These are phyloP conservation scores for Agrochola macilenta DNA, from an alignment of 2,888 invertebrate genomes.

Conservation along the genomic window DNA sequence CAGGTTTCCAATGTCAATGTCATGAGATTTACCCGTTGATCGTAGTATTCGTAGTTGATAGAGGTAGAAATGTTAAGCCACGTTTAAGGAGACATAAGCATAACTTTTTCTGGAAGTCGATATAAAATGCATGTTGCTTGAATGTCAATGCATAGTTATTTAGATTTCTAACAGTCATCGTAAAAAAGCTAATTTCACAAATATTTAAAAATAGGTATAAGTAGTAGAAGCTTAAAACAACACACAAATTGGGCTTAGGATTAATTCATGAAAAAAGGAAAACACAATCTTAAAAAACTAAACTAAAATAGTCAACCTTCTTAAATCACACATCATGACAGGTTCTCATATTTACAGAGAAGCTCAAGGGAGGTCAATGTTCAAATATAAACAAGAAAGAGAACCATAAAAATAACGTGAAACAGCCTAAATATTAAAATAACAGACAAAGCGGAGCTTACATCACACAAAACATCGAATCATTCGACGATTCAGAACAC, in stretches of 20 bases:
- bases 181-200: slow-evolving; percentile 58
- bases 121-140: slow-evolving; percentile 29
- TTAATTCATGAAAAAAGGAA: background rate
- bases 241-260: background rate
- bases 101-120: slow-evolving; percentile 13
- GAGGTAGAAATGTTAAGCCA: slow-evolving; percentile 21
- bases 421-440: slow-evolving; percentile 42
- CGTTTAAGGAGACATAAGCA: background rate
- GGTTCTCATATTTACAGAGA: slow-evolving; percentile 11
- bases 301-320: slow-evolving; percentile 6
- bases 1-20: slow-evolving; percentile 49
- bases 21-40: slow-evolving; percentile 37
- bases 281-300: slow-evolving; percentile 2
- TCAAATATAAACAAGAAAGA: slow-evolving; percentile 58
- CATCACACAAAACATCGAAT: slow-evolving; percentile 64
- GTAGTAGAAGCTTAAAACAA: slow-evolving; percentile 34
- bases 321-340: slow-evolving; percentile 22
- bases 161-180: slow-evolving; percentile 42
- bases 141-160: slow-evolving; percentile 15
- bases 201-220: slow-evolving; percentile 37
- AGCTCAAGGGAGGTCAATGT: slow-evolving; percentile 57
- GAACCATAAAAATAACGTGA: slow-evolving; percentile 41
- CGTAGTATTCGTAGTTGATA: slow-evolving; percentile 16
- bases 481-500: slow-evolving; percentile 10
- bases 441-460: slow-evolving; percentile 57